Base-by-base conservation (phyloP, 1,140 invertebrate species). In the Hypothenemus hampei region DNA sequence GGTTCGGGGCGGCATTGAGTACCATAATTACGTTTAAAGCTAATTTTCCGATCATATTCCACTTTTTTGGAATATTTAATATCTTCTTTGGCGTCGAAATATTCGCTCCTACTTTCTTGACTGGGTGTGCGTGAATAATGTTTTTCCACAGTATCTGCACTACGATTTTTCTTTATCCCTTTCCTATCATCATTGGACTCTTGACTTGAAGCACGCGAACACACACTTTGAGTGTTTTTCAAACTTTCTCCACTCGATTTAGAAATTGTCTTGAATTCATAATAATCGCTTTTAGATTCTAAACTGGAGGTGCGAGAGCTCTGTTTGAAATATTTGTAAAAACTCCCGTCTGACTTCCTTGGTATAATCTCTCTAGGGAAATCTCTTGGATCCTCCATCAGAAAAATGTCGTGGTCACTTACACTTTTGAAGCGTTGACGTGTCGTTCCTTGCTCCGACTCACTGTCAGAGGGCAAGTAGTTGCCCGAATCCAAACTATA, bases 401-500 rank as follows among this genome's bases (percentile, higher is more conserved):
- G 70, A 65, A 84, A 84, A 46, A 84, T 79, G 66, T 83, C 82
- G 46, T 80, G 70, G 58, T 79, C 77, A 20, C 73, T 74, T 57
- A 76, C 79, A 41, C 81, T 81, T 57, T 80, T 81, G 29, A 78
- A 82, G 55, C 80, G 81, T 19, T 76, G 76, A 13, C 63, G 60
- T n/a, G n/a, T n/a, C 49, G 74, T 57, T 52, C 81, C 78, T 3
- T 75, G 78, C 41, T 83, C 81, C 59, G 82, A 82, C 61, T 85
- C 83, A 21, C 79, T 81, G 49, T 71, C 68, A 6, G 70, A 71
- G 1, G 80, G 78, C 59, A 83, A 70, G 57, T 83, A 83, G 64
- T 83, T 83, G 43, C 81, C 81, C 2, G 83, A 85, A 67, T 84
- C 83, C 20, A 84, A 69, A 39, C 82, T 84, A 64, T 81, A 83